Percentiles rank a stretch among this genome's conserved stretches.
Evolutionary conservation across 53 echinoderm and acorn worm species (phyloP).

Genomic region (Apostichopus leukothele): DNA sequence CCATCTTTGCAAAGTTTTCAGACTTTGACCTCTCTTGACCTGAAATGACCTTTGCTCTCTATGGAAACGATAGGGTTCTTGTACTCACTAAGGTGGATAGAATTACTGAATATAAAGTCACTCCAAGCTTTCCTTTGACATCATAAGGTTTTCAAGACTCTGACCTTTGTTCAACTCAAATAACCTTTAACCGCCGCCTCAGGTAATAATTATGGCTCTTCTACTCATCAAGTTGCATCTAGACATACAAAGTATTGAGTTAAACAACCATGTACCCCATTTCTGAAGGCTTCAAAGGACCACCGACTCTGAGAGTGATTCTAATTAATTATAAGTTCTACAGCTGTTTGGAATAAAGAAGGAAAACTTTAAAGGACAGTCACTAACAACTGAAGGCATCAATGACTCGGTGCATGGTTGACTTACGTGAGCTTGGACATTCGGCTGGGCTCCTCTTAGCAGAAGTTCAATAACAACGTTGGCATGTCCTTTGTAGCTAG

Average conservation of each 20-base stretch:
- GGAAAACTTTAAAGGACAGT: too few species aligned
- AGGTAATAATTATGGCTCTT: neutral
- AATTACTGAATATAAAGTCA: neutral
- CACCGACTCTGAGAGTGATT: too few species aligned
- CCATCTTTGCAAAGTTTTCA: neutral
- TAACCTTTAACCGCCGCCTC: neutral
- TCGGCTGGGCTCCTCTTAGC: constrained; percentile 77
- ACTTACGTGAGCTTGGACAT: constrained; percentile 98
- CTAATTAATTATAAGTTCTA: too few species aligned
- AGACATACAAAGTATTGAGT: neutral
- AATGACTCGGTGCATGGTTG: neutral
- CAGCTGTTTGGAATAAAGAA: neutral
- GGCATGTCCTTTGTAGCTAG: constrained; percentile 97
- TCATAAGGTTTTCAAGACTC: neutral
- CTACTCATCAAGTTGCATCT: neutral
- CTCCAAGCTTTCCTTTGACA: neutral
- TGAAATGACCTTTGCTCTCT: neutral
- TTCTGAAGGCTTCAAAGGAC: too few species aligned
- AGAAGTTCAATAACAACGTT: constrained; percentile 80
- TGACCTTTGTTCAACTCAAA: neutral
- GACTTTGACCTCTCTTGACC: neutral
- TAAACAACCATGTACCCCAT: too few species aligned
- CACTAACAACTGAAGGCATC: too few species aligned
- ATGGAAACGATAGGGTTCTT: neutral
- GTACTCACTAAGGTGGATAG: neutral